A percentile compares a stretch with the other conserved stretches of the same genome.
phyloP scores from a whole-genome alignment of 2,797 vertebrate species.

The Phrynocephalus forsythii region DNA sequence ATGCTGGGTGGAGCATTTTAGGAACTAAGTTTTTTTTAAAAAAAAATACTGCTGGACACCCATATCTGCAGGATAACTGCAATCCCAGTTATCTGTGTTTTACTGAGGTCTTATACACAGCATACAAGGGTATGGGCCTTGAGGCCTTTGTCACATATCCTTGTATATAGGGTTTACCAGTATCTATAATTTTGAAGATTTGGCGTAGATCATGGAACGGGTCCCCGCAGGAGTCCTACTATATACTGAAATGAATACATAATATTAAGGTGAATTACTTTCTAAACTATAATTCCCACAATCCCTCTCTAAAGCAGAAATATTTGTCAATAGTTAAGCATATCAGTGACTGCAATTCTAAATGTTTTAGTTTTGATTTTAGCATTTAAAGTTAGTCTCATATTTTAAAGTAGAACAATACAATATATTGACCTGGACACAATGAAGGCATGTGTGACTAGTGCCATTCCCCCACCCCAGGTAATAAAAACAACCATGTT shows the following conservation, averaged over 20 bases:
- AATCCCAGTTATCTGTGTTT: too few relatives aligned
- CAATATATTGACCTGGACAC: neutral
- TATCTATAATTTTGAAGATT: too few relatives aligned
- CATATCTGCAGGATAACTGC: too few relatives aligned
- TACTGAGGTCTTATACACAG: neutral
- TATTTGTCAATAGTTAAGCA: neutral
- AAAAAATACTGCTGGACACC: neutral
- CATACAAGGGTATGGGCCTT: neutral
- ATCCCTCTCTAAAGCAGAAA: too few relatives aligned
- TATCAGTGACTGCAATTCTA: neutral
- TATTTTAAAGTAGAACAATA: neutral
- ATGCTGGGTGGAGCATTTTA: neutral
- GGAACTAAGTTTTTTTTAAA: neutral
- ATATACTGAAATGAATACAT: too few relatives aligned
- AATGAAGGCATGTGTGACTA: neutral
- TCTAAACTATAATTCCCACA: too few relatives aligned
- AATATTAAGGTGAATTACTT: too few relatives aligned
- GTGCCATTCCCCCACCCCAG: neutral
- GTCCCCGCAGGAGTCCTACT: too few relatives aligned
- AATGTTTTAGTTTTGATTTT: neutral
- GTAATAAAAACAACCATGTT: slow-evolving; percentile 30
- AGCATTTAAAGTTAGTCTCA: too few relatives aligned
- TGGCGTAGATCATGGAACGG: too few relatives aligned
- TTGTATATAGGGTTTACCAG: too few relatives aligned
- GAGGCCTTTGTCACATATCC: too few relatives aligned